Base-by-base conservation (phyloP, 2,113 vertebrate species). In the Columba janthina region DNA sequence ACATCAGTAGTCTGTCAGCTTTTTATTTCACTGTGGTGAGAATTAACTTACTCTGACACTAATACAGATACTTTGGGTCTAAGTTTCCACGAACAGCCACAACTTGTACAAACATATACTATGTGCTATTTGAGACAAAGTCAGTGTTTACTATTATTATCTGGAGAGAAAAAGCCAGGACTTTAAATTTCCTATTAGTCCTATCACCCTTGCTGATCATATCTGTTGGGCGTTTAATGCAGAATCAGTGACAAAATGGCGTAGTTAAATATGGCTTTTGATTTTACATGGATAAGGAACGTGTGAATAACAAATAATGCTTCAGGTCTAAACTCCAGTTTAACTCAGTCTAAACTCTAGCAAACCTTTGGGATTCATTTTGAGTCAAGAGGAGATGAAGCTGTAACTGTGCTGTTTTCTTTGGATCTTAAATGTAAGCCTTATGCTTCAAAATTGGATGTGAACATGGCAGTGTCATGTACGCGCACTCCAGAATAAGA, bases 211-310 rank as follows among this genome's bases (percentile, higher is more conserved):
- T 73, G 28, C 38, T 66, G 16, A 66, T 66, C 28, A 18, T 54
- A 62, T 29, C 34, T 50, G 28, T 34, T 69, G 29, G 17, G 25
- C 40, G 29, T 48, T 74, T 38, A 62, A 91, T 36, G 31, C 20
- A 67, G 67, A 18, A 38, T 44, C 36, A 72, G 44, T 31, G 61
- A 40, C 29, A 54, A 79, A 51, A 56, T 18, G 29, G 54, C 1
- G 1, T 0, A 0, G 29, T 36, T 67, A 61, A 81, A 73, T 28
- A 28, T 5, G 38, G 9, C 19, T 64, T 64, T 57, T 0, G 0
- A 20, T 73, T 79, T 40, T 18, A 53, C 36, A 58, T 21, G 14
- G 10, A 20, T 51, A 85, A 88, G 26, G 16, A 57, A 66, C 1
- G 0, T 28, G 26, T 38, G 36, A 65, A 53, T 72, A 78, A 38